A percentile compares a stretch with the other conserved stretches of the same genome.
Evolutionary conservation across 1,140 invertebrate species (phyloP).

Genomic region (Mylabris phalerata): DNA sequence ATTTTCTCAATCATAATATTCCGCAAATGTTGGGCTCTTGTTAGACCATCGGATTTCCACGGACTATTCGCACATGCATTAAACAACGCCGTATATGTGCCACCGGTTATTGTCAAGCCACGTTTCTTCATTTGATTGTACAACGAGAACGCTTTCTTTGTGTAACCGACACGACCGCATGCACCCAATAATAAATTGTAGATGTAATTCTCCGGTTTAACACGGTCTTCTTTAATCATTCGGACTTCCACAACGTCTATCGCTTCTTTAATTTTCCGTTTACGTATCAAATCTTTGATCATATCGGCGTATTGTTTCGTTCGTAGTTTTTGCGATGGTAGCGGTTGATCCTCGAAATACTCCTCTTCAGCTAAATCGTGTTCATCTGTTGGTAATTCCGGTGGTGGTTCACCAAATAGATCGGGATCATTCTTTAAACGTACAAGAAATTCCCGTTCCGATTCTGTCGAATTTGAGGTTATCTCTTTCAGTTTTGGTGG

Average conservation of each 20-base stretch:
- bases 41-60: conserved; percentile 53
- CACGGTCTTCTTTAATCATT: conserved; percentile 68
- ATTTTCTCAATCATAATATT: conserved; percentile 62
- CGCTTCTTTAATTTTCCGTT: conserved; percentile 62
- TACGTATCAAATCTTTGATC: conserved; percentile 58
- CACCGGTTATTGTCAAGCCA: conserved; percentile 56
- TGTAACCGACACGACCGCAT: conserved; percentile 72
- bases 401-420: conserved; percentile 44
- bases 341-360: conserved; percentile 43
- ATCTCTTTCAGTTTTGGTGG: too few relatives aligned
- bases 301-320: conserved; percentile 58
- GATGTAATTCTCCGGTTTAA: conserved; percentile 69
- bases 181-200: conserved; percentile 74
- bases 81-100: conserved; percentile 77
- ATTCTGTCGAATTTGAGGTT: background rate
- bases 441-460: conserved; percentile 6
- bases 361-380: conserved; percentile 51
- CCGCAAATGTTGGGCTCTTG: conserved; percentile 57
- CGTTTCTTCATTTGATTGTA: conserved; percentile 76
- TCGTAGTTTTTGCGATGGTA: conserved; percentile 45
- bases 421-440: conserved; percentile 44
- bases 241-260: conserved; percentile 64
- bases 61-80: conserved; percentile 82
- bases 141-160: conserved; percentile 75
- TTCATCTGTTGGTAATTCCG: conserved; percentile 40